These are phyloP conservation scores for Drosophila birchii DNA, from an alignment of 2,888 invertebrate genomes.

Conservation along the genomic window DNA sequence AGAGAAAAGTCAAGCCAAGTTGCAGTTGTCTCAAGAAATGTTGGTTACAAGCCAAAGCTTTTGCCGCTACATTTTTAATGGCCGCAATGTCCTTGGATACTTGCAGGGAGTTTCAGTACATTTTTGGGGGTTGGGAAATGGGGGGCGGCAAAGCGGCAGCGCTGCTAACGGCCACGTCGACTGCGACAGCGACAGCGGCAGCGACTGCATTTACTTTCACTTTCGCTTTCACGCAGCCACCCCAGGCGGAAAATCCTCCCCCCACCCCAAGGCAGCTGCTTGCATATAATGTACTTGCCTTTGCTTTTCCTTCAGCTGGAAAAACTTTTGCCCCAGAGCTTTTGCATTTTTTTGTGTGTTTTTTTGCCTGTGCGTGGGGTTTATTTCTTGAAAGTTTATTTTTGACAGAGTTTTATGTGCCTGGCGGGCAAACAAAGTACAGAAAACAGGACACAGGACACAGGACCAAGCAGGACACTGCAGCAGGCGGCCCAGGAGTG, in stretches of 20 bases:
- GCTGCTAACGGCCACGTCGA: slow-evolving; percentile 42
- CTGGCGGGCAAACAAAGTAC: slow-evolving; percentile 54
- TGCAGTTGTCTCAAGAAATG: slow-evolving; percentile 71
- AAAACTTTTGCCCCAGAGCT: slow-evolving; percentile 77
- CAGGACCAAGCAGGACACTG: slow-evolving; percentile 56
- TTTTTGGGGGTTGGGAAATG: slow-evolving; percentile 5
- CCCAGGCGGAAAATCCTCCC: slow-evolving; percentile 46
- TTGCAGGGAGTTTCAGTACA: slow-evolving; percentile 55
- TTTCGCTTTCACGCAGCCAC: slow-evolving; percentile 69
- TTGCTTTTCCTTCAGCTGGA: slow-evolving; percentile 1
- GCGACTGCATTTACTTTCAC: slow-evolving; percentile 77
- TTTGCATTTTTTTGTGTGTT: slow-evolving; percentile 70
- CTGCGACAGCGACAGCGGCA: slow-evolving; percentile 11
- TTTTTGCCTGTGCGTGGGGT: slow-evolving; percentile 33
- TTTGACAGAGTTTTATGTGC: slow-evolving; percentile 75
- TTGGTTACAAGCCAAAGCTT: slow-evolving; percentile 49
- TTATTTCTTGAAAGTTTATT: slow-evolving; percentile 69
- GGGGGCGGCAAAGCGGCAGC: slow-evolving; percentile 12
- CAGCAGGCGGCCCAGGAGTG: slow-evolving; percentile 48
- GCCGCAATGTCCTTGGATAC: slow-evolving; percentile 84
- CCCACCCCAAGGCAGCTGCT: slow-evolving; percentile 39
- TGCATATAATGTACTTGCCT: slow-evolving; percentile 77
- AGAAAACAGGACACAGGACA: slow-evolving; percentile 26
- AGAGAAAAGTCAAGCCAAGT: slow-evolving; percentile 24
- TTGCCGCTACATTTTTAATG: slow-evolving; percentile 81